phyloP scores from a whole-genome alignment of 2,888 invertebrate genomes.

The Artemia sinica region DNA sequence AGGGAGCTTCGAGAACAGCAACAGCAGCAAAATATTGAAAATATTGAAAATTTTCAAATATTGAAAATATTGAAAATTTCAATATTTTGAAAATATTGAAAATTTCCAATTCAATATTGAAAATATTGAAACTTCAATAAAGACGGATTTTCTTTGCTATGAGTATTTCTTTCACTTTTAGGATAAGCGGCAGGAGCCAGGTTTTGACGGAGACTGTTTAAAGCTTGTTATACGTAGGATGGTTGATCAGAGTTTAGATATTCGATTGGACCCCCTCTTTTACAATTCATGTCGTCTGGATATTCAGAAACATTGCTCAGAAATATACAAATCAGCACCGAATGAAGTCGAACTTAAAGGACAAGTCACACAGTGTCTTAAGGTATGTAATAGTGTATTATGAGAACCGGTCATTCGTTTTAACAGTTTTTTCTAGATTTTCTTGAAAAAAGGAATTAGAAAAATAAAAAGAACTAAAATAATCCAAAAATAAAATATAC shows the following conservation, averaged over 20 bases:
- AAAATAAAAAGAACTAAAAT: too few species aligned
- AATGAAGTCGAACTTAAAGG: conserved; percentile 59
- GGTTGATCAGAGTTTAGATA: conserved; percentile 77
- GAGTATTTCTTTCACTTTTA: conserved; percentile 32
- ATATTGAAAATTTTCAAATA: too few species aligned
- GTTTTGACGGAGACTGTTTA: conserved; percentile 67
- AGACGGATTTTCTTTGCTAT: too few species aligned
- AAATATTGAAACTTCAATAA: not conserved
- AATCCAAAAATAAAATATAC: too few species aligned
- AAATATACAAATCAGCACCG: conserved; percentile 32
- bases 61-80: not conserved
- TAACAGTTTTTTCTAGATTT: too few species aligned
- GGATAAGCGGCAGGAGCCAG: conserved; percentile 52
- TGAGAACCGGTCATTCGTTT: too few species aligned
- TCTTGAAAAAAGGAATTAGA: too few species aligned
- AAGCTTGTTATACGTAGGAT: conserved; percentile 66
- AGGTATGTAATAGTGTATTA: conserved; percentile 31
- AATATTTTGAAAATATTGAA: conserved; percentile 15
- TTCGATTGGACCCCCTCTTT: conserved; percentile 66
- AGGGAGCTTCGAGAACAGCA: too few species aligned
- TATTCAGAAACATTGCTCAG: conserved; percentile 52
- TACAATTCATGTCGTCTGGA: conserved; percentile 62
- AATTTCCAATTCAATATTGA: not conserved
- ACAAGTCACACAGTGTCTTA: conserved; percentile 63
- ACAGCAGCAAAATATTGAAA: not conserved